Evolutionary conservation across 2,797 vertebrate genomes (phyloP), one percentile per base, ranked within the genome.

Genomic region (Lemur catta): DNA sequence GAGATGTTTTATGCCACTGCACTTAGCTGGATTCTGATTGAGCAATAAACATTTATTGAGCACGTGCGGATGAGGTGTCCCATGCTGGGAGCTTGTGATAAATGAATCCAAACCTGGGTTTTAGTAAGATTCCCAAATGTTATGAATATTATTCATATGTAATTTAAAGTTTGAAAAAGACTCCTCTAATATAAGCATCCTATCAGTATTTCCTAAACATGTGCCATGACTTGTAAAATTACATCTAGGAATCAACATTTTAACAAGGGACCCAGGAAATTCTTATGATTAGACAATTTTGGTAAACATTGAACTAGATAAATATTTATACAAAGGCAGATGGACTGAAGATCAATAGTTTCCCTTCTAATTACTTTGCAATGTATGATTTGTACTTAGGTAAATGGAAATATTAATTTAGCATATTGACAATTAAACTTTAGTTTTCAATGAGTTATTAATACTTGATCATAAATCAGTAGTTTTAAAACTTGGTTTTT

Each of bases 391-490:
- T 79, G 15, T 59, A 55, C n/a, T 78, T 63, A 30, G 46, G 17
- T 75, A 71, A 84, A n/a, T 75, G 9, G 24, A 88, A 93, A 89
- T 91, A 65, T 59, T 84, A 79, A 79, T 90, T 79, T n/a, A 33
- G 13, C 13, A 69, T 41, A 43, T 11, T 50, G 48, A 93, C 33
- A 20, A 13, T 91, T 43, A 74, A 46, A 59, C 38, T 88, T 94
- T 26, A 50, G 30, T 89, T 94, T 86, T 85, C 35, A 87, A 33
- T 22, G 22, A 28, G 3, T 74, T 86, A 57, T 26, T 57, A 57
- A 57, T 57, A 20, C 15, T 84, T 87, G 35, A 61, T 57, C 20
- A 28, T 24, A 89, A 81, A 13, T 89, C 46, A 71, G 33, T 57
- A 52, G 20, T 38, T 63, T 65, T 61, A 69, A 84, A 75, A 7